Percentiles rank a stretch among this genome's conserved stretches.
Conservation (phyloP, 1,140 invertebrate genomes). For the Caenorhabditis remanei region DNA sequence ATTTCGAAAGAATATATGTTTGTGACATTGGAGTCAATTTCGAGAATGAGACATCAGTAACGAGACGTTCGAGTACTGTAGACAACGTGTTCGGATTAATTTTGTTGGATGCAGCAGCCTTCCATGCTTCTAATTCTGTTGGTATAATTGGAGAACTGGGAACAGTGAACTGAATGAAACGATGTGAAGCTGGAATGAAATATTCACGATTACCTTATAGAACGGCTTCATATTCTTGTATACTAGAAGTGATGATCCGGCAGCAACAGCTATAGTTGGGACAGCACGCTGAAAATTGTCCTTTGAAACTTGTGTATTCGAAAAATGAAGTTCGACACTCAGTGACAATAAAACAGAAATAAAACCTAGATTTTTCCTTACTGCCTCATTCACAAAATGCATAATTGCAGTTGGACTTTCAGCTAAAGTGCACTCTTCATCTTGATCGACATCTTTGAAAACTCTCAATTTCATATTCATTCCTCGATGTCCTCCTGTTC, state of each 20-base stretch:
- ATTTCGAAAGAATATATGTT: neutral
- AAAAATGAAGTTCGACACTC: neutral
- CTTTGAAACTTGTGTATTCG: too few relatives aligned
- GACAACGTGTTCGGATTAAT: constrained; percentile 18
- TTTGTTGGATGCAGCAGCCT: neutral
- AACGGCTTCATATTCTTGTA: constrained; percentile 62
- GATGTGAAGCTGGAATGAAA: neutral
- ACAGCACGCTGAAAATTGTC: constrained; percentile 28
- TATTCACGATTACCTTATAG: constrained; percentile 16
- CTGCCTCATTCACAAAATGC: constrained; percentile 17
- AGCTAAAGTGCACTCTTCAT: neutral
- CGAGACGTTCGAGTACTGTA: neutral
- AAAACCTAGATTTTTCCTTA: neutral
- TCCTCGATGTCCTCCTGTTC: constrained; percentile 1
- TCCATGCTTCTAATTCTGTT: constrained; percentile 55
- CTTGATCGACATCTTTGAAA: neutral
- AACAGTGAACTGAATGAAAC: constrained; percentile 38
- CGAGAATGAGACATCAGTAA: constrained; percentile 19
- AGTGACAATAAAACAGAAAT: neutral
- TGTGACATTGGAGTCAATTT: constrained; percentile 32
- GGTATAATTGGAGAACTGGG: constrained; percentile 2
- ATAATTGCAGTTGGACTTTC: neutral
- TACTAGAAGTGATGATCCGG: constrained; percentile 52
- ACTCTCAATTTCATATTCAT: constrained; percentile 17
- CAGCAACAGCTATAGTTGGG: constrained; percentile 55